phyloP scores from a whole-genome alignment of 2,113 vertebrate genomes.

The Neopipo cinnamomea region DNA sequence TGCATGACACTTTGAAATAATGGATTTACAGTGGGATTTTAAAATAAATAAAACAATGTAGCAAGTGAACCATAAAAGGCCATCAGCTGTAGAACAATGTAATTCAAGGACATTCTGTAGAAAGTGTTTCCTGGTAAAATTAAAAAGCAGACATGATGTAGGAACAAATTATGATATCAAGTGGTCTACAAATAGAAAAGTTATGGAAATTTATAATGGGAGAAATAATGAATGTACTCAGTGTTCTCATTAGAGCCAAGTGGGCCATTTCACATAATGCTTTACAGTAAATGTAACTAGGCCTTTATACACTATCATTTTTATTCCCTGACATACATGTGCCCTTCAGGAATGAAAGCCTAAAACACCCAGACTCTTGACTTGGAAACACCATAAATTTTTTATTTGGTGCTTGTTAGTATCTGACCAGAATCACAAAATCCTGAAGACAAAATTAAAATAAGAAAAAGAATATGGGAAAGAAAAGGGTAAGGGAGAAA shows the following conservation, averaged over 20 bases:
- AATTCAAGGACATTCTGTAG: background rate
- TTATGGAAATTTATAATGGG: constrained; percentile 17
- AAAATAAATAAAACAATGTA: background rate
- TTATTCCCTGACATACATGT: background rate
- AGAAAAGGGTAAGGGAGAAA: too few relatives aligned
- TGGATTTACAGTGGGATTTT: background rate
- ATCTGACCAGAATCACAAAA: background rate
- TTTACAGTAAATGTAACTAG: constrained; percentile 42
- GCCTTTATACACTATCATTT: background rate
- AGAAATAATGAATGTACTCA: constrained; percentile 27
- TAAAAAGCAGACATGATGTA: background rate
- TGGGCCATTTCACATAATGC: constrained; percentile 14
- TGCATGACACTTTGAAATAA: background rate
- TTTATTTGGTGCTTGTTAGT: background rate
- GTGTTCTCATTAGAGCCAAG: constrained; percentile 29
- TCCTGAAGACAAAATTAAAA: background rate
- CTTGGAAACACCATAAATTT: background rate
- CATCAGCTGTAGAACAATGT: background rate
- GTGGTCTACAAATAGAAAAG: constrained; percentile 28
- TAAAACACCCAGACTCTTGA: background rate
- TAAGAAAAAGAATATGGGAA: too few relatives aligned
- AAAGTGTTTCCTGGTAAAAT: constrained; percentile 3
- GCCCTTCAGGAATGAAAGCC: background rate
- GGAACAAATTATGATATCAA: constrained; percentile 9
- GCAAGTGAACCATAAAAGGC: background rate